Evolutionary conservation across 2,113 vertebrate species (phyloP).

Genomic region (Gila orcuttii): DNA sequence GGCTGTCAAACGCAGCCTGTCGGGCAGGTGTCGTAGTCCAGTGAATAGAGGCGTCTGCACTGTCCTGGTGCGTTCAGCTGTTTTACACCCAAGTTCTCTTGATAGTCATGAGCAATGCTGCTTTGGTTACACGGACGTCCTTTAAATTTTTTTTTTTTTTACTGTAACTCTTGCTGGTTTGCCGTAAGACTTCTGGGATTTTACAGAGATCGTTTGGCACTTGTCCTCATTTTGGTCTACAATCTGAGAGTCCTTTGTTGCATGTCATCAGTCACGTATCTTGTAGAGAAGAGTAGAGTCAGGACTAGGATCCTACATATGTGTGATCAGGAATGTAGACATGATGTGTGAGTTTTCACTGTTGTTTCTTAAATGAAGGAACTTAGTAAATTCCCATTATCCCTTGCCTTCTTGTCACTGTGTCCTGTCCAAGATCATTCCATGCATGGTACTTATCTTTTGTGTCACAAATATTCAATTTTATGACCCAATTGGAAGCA

Average conservation of each 20-base stretch:
- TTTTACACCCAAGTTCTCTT: not conserved
- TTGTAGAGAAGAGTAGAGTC: not conserved
- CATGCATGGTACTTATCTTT: not conserved
- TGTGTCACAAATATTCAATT: not conserved
- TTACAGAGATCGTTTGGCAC: not conserved
- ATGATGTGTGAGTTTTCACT: slow-evolving; percentile 1
- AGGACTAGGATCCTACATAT: not conserved
- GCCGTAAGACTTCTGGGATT: not conserved
- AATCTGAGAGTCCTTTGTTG: not conserved
- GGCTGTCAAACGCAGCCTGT: not conserved
- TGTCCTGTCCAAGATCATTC: not conserved
- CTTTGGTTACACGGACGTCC: not conserved
- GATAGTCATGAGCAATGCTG: not conserved
- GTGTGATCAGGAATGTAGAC: slow-evolving; percentile 4
- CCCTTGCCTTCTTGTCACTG: not conserved
- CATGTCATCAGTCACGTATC: not conserved
- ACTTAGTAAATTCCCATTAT: not conserved
- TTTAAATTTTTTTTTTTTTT: not conserved
- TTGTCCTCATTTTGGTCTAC: not conserved
- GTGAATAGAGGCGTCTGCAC: not conserved
- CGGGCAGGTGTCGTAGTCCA: not conserved
- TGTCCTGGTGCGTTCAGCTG: not conserved
- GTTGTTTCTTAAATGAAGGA: slow-evolving; percentile 6
- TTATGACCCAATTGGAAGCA: not conserved
- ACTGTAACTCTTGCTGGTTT: not conserved